Evolutionary conservation across 1,140 invertebrate genomes (phyloP).

Genomic region (Cotesia typhae): DNA sequence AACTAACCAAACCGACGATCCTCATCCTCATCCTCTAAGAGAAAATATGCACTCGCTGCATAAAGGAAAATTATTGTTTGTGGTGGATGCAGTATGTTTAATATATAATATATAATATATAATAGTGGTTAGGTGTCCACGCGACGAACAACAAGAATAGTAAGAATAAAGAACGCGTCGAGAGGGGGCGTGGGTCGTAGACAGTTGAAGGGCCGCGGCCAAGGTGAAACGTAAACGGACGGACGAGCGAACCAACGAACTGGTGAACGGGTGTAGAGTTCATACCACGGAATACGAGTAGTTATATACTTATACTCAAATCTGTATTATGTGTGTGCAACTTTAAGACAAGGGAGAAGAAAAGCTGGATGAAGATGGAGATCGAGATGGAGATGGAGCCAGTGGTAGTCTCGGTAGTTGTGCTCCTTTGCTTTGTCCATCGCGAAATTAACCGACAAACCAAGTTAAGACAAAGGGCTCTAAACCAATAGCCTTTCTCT

Average conservation of each 20-base stretch:
- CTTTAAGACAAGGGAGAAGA: too few relatives aligned
- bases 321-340: too few relatives aligned
- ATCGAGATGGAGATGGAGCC: too few relatives aligned
- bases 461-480: constrained; percentile 2
- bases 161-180: constrained; percentile 16
- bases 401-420: constrained; percentile 41
- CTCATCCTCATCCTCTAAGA: too few relatives aligned
- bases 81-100: too few relatives aligned
- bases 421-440: constrained; percentile 1
- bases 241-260: constrained; percentile 38
- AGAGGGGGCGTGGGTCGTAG: constrained; percentile 57
- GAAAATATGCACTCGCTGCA: too few relatives aligned
- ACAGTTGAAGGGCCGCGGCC: constrained; percentile 62
- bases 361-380: too few relatives aligned
- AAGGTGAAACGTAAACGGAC: constrained; percentile 58
- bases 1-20: too few relatives aligned
- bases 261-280: constrained; percentile 19
- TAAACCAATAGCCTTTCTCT: not conserved
- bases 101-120: too few relatives aligned
- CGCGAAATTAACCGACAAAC: constrained; percentile 10
- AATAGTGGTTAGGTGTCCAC: not conserved
- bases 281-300: too few relatives aligned
- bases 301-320: too few relatives aligned
- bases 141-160: constrained; percentile 13
- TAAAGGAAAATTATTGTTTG: too few relatives aligned